phyloP scores from a whole-genome alignment of 2,888 invertebrate genomes.

The Agrotis segetum region DNA sequence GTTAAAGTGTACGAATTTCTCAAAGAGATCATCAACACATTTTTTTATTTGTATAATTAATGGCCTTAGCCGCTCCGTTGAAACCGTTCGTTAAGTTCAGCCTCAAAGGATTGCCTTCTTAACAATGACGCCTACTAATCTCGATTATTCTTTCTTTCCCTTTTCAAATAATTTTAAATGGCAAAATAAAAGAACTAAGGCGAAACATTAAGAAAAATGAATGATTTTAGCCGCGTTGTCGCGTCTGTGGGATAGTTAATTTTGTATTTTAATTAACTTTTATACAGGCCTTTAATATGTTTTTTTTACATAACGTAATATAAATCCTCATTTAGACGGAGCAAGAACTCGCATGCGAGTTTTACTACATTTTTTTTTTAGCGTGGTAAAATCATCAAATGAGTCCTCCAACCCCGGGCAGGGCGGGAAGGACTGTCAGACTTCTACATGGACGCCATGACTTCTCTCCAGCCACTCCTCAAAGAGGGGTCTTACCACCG shows the following conservation, averaged over 20 bases:
- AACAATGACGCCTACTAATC: slow-evolving; percentile 37
- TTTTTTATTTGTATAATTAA: slow-evolving; percentile 35
- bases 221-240: slow-evolving; percentile 29
- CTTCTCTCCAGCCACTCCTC: no score
- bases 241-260: slow-evolving; percentile 23
- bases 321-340: no score
- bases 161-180: slow-evolving; percentile 52
- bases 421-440: no score
- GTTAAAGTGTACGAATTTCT: slow-evolving; percentile 36
- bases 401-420: no score
- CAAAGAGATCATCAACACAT: slow-evolving; percentile 37
- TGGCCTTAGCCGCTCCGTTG: slow-evolving; percentile 11
- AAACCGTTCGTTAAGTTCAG: slow-evolving; percentile 38
- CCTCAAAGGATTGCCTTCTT: slow-evolving; percentile 38
- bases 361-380: no score
- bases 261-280: slow-evolving; percentile 15
- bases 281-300: neutral
- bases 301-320: no score
- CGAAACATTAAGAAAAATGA: slow-evolving; percentile 25
- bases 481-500: no score
- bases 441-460: no score
- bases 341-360: no score
- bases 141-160: slow-evolving; percentile 40
- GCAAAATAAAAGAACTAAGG: slow-evolving; percentile 47
- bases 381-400: no score